Evolutionary conservation across 2,888 invertebrate genomes (phyloP).

Genomic region (Anoplius nigerrimus): DNA sequence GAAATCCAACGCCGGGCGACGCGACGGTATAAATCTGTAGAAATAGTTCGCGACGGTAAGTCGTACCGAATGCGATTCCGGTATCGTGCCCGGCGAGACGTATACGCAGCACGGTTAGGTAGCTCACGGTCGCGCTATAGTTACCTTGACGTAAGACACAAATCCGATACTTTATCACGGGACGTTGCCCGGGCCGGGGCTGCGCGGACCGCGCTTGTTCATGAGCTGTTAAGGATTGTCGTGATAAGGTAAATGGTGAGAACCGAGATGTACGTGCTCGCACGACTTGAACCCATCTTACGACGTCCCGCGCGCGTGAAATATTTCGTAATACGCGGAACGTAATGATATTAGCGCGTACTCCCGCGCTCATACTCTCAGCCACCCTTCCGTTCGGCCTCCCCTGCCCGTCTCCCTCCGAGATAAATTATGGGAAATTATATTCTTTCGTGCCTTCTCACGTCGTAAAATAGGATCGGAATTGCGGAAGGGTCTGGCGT

Average conservation of each 20-base stretch:
- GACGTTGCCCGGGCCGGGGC: conserved; percentile 25
- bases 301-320: conserved; percentile 42
- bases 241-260: conserved; percentile 59
- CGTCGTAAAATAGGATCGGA: too few relatives aligned
- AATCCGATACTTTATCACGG: conserved; percentile 53
- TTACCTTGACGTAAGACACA: conserved; percentile 51
- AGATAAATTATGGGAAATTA: too few relatives aligned
- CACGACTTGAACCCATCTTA: conserved; percentile 43
- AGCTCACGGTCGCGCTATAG: conserved; percentile 25
- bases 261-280: conserved; percentile 55
- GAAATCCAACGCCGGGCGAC: conserved; percentile 8
- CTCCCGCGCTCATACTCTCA: not conserved
- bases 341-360: conserved; percentile 25
- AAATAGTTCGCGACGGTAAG: not conserved
- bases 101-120: not conserved
- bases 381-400: not conserved
- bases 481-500: too few relatives aligned
- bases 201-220: conserved; percentile 43
- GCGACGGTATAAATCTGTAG: not conserved
- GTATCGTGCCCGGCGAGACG: not conserved
- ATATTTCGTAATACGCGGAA: conserved; percentile 22
- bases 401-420: not conserved
- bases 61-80: not conserved
- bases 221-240: conserved; percentile 53
- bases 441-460: too few relatives aligned